Evolutionary conservation across 1,140 invertebrate species (phyloP), one percentile per base, ranked within the genome.

Genomic region (Tenebrio molitor): DNA sequence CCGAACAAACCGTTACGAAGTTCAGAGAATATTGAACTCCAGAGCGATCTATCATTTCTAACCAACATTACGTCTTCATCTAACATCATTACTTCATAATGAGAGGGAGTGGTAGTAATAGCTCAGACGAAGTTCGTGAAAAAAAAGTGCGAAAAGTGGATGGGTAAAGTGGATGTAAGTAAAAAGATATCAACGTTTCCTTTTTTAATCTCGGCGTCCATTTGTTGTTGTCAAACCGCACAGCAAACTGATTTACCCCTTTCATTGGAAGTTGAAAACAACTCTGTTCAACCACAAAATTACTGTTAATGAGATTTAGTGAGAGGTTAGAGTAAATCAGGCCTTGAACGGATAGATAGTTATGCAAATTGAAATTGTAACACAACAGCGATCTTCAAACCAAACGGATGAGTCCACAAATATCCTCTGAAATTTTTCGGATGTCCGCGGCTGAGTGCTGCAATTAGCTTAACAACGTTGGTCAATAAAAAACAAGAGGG

Each of bases 41-140:
- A 58, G 12, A 58, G 23, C 50, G 21, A 58, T 58, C 50, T 58
- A 58, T 58, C 50, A 58, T 58, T 29, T 58, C 50, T 15, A 58
- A 58, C 50, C 50, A 58, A 29, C 50, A n/a, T 15, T 58, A 58
- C 23, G 50, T 58, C 50, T 58, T 58, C 50, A 58, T 58, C 50
- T 58, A 58, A 50, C 44, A 50, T 50, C 44, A 50, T 50, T 50
- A 50, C 44, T 17, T 8, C 44, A 21, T 50, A 50, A 50, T 50
- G 44, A 50, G 44, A 21, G 19, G 44, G 44, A 50, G 44, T 50
- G 44, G 44, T 50, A 50, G 23, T 10, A 50, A 19, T 19, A 50
- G 19, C 10, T 21, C 44, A 17, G 44, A 21, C 15, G 44, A 6
- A 17, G 16, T 50, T 50, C 19, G 23, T 21, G 16, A 50, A 50